A percentile compares a stretch with the other conserved stretches of the same genome.
These are phyloP conservation scores for Odontothrips loti DNA, from an alignment of 2,888 invertebrate genomes.

Conservation along the genomic window DNA sequence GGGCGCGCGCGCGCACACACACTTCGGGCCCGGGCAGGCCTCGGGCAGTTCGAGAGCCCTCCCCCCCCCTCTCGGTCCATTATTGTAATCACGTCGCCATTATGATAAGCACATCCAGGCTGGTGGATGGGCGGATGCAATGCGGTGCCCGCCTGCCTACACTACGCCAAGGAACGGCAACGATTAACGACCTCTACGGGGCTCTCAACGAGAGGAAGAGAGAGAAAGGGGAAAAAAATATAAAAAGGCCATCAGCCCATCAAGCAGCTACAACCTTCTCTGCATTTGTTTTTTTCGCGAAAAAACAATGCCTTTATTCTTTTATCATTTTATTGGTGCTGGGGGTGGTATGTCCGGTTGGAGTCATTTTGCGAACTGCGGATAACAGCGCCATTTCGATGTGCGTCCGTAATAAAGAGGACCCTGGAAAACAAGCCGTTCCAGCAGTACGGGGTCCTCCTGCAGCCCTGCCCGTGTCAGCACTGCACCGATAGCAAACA, in stretches of 20 bases:
- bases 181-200: background rate
- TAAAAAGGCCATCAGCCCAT: background rate
- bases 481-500: no score
- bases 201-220: background rate
- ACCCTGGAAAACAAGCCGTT: no score
- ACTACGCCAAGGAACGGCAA: background rate
- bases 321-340: no score
- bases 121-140: background rate
- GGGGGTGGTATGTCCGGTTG: no score
- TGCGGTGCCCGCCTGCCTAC: background rate
- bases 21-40: background rate
- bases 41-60: background rate
- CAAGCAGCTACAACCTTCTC: background rate
- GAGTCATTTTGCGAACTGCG: no score
- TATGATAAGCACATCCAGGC: conserved; percentile 3
- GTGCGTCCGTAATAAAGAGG: no score
- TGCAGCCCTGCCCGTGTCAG: background rate
- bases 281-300: no score
- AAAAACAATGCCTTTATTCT: no score
- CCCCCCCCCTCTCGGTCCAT: background rate
- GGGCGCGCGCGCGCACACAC: background rate
- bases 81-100: conserved; percentile 11
- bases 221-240: background rate
- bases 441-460: no score
- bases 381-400: no score